phyloP scores from a whole-genome alignment of 2,888 invertebrate species.

The Polia nebulosa region DNA sequence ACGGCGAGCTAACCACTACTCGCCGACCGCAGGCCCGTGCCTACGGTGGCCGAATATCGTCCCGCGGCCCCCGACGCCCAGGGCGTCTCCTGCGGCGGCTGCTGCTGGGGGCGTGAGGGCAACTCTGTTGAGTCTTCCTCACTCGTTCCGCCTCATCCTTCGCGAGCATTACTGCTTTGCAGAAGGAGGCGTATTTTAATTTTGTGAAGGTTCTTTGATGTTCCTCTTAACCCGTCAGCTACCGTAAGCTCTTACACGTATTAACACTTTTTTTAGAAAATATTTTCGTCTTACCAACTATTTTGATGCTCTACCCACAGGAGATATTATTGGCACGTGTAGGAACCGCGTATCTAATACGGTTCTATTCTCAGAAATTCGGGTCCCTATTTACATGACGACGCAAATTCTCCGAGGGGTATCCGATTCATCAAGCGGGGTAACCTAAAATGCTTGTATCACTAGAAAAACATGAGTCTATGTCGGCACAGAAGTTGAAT shows the following conservation, averaged over 20 bases:
- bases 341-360: conserved; percentile 51
- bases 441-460: conserved; percentile 37
- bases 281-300: conserved; percentile 24
- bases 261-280: conserved; percentile 18
- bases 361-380: conserved; percentile 51
- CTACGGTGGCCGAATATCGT: too few species aligned
- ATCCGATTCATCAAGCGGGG: conserved; percentile 51
- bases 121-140: too few species aligned
- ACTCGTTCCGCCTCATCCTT: too few species aligned
- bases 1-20: too few species aligned
- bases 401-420: conserved; percentile 47
- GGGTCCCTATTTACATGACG: conserved; percentile 65
- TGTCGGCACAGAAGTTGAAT: neutral
- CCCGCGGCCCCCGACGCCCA: too few species aligned
- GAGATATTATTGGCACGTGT: conserved; percentile 35
- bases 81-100: too few species aligned
- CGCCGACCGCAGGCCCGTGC: too few species aligned
- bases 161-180: too few species aligned
- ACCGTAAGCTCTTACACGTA: neutral
- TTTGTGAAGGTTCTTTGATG: too few species aligned
- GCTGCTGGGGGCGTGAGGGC: too few species aligned
- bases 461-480: conserved; percentile 23
- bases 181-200: too few species aligned
- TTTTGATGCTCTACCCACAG: conserved; percentile 18
- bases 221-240: too few species aligned